Evolutionary conservation across 2,888 invertebrate species (phyloP).

Genomic region (Polyommatus iphigenia): DNA sequence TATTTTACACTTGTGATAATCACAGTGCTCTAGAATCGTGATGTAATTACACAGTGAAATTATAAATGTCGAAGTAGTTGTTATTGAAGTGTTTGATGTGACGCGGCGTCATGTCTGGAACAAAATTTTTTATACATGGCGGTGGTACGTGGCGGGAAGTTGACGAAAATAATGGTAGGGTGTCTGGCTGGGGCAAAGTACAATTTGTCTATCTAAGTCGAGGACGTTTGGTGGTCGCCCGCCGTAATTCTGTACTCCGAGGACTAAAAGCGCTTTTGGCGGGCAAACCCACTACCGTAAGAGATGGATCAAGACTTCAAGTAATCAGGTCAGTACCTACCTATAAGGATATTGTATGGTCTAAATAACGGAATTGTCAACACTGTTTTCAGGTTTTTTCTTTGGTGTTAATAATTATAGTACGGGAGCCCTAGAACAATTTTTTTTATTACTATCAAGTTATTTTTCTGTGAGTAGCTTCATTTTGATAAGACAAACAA

Average conservation of each 20-base stretch:
- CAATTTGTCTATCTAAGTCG: constrained; percentile 45
- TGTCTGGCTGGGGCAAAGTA: constrained; percentile 47
- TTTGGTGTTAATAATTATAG: no score
- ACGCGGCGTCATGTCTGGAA: constrained; percentile 34
- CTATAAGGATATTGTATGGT: no score
- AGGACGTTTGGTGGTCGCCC: constrained; percentile 45
- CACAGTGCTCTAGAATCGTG: neutral
- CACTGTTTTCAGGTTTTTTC: no score
- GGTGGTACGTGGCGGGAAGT: constrained; percentile 54
- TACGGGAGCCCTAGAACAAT: no score
- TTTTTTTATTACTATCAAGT: no score
- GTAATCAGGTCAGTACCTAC: constrained; percentile 42
- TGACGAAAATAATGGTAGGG: constrained; percentile 44
- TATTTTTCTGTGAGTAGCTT: no score
- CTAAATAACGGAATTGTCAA: no score
- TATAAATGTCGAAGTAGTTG: neutral
- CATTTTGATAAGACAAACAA: no score
- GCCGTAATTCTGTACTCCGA: constrained; percentile 45
- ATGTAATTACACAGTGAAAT: neutral
- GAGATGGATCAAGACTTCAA: constrained; percentile 45
- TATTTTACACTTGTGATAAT: neutral
- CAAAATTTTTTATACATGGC: constrained; percentile 49
- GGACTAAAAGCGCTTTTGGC: constrained; percentile 48
- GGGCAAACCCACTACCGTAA: constrained; percentile 42
- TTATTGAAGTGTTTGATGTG: neutral